Evolutionary conservation across 2,113 vertebrate species (phyloP), one percentile per base, ranked within the genome.

Genomic region (Arizona elegans): DNA sequence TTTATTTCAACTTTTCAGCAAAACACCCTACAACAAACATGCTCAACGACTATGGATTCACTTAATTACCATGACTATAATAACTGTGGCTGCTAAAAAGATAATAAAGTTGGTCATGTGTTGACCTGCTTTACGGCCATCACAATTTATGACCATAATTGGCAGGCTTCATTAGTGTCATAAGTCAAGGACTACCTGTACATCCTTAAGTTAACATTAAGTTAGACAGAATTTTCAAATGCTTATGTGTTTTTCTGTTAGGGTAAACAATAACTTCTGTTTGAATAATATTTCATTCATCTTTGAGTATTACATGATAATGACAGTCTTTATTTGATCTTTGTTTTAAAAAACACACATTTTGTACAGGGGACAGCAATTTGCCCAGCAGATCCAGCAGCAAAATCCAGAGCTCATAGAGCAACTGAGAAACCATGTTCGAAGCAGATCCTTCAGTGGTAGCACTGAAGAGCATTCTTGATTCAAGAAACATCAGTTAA

Each of bases 301-400:
- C 91, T 2, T 21, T 88, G 2, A 54, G 92, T 91, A 50, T 13
- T 93, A 65, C 86, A 26, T n/a, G 19, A 19, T 11, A 24, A 0
- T 8, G 89, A 89, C 94, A 94, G 29, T 33, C 26, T 53, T 92
- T 15, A 87, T 52, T 88, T 93, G 12, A 92, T 94, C 87, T 88
- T 95, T 95, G 89, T 94, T 58, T 58, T 43, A 8, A 89, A 86
- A 94, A 95, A 95, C 38, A 38, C 33, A 47, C 96, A 33, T 97
- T 96, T 92, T 90, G 94, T 75, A 65, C 97, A 99, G 99, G 92
- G 99, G 99, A 33, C 99, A 99, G 95, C 99, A 99, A 97, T 99
- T 99, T 95, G 99, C 99, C 65, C 99, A 99, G 96, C 99, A 99
- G 98, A 99, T 99, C 96, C 99, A 99, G 97, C 99, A 99, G 95